Percentiles rank a stretch among this genome's conserved stretches.
Evolutionary conservation across 2,888 invertebrate species (phyloP).

Genomic region (Spatulosminthurus flaviceps): DNA sequence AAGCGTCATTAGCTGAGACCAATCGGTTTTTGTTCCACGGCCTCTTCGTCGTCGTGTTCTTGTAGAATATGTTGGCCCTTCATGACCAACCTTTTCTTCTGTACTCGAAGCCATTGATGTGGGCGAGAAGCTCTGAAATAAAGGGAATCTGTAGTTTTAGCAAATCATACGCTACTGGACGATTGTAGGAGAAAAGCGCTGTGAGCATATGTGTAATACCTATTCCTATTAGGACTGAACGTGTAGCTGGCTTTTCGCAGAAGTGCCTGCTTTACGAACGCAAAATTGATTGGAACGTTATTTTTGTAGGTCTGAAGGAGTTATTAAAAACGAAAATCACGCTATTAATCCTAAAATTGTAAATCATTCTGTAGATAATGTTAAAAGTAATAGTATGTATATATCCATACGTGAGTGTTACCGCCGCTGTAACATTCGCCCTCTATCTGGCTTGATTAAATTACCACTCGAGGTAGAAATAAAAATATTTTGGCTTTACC

Average conservation of each 20-base stretch:
- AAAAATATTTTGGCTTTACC: too few species aligned
- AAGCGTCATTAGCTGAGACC: constrained; percentile 36
- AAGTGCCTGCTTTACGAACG: background rate
- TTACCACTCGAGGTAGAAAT: too few species aligned
- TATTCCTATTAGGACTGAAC: too few species aligned
- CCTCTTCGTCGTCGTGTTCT: constrained; percentile 23
- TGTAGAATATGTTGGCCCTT: background rate
- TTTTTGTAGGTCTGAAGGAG: background rate
- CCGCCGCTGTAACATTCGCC: too few species aligned
- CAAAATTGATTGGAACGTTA: background rate
- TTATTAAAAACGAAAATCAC: background rate
- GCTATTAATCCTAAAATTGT: background rate
- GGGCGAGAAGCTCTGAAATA: too few species aligned
- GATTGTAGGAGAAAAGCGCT: too few species aligned
- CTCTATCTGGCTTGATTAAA: too few species aligned
- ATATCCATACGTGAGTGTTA: too few species aligned
- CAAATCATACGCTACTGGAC: background rate
- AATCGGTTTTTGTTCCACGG: constrained; percentile 31
- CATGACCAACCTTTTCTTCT: background rate
- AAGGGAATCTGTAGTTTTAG: background rate
- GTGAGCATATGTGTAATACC: too few species aligned
- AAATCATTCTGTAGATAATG: background rate
- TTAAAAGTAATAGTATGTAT: background rate
- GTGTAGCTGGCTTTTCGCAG: too few species aligned
- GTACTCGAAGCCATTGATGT: background rate